Percentiles rank a stretch among this genome's conserved stretches.
Conservation (phyloP, 2,888 invertebrate species). For the Maniola hyperantus region DNA sequence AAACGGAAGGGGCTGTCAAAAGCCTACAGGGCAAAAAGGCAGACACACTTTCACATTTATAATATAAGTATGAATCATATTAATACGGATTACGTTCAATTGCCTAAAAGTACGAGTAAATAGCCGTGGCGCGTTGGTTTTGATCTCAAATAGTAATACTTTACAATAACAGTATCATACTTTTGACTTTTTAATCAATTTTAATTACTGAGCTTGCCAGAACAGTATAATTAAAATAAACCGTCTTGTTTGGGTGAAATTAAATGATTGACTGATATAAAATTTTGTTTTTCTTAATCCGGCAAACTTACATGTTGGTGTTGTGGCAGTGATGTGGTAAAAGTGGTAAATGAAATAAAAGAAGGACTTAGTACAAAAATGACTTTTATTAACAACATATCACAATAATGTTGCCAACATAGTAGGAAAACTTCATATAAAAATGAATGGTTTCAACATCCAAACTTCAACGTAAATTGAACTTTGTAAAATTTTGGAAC, state of each 20-base stretch:
- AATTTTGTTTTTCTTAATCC: background rate
- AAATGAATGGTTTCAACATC: constrained; percentile 10
- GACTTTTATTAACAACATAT: constrained; percentile 30
- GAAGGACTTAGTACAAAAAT: constrained; percentile 26
- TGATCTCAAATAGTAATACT: constrained; percentile 56
- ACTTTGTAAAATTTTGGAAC: constrained; percentile 17
- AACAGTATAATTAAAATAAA: constrained; percentile 38
- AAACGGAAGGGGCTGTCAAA: no score
- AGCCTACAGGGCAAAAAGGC: no score
- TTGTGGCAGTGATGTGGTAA: no score
- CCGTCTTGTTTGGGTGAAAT: constrained; percentile 9
- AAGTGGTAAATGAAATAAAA: background rate
- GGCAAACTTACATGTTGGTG: no score
- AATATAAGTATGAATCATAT: no score
- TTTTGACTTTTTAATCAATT: constrained; percentile 39
- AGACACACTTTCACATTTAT: no score
- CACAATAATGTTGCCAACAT: constrained; percentile 27
- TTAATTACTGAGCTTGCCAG: constrained; percentile 30
- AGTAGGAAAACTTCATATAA: constrained; percentile 14
- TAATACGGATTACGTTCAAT: constrained; percentile 18
- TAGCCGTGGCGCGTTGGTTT: constrained; percentile 40
- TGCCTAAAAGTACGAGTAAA: constrained; percentile 23
- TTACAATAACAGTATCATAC: constrained; percentile 22
- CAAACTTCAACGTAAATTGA: constrained; percentile 6
- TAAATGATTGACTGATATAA: constrained; percentile 24